These are phyloP conservation scores for Pangasius sanitwongsei DNA, from an alignment of 2,797 vertebrate species.

Conservation along the genomic window DNA sequence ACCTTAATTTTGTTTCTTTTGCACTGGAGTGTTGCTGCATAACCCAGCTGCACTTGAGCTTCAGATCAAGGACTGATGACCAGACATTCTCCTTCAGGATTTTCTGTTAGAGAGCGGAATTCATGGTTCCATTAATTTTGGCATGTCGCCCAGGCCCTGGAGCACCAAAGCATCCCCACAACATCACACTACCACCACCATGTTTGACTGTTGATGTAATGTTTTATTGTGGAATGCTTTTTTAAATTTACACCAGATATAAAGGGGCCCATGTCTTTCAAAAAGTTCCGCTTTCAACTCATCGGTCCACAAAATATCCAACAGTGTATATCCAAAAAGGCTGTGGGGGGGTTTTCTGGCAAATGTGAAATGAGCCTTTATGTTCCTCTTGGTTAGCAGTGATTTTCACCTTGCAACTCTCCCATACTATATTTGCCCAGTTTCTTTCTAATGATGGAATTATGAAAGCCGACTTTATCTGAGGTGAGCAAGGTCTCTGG, in stretches of 20 bases:
- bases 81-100: not conserved
- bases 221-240: not conserved
- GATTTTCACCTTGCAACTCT: not conserved
- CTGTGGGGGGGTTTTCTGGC: not conserved
- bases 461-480: not conserved
- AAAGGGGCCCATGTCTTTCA: not conserved
- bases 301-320: not conserved
- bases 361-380: not conserved
- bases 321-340: not conserved
- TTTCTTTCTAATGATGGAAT: not conserved
- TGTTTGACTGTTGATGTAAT: not conserved
- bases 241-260: not conserved
- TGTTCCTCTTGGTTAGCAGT: not conserved
- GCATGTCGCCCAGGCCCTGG: not conserved
- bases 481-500: not conserved
- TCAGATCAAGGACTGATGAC: not conserved
- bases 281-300: not conserved
- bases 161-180: not conserved
- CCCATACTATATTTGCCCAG: not conserved
- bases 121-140: not conserved
- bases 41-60: not conserved
- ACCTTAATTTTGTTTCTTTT: not conserved
- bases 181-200: not conserved
- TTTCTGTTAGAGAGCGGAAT: not conserved
- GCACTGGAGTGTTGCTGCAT: not conserved